Conservation (phyloP, 2,797 vertebrate species). For the Oceanodroma leucorhoa region DNA sequence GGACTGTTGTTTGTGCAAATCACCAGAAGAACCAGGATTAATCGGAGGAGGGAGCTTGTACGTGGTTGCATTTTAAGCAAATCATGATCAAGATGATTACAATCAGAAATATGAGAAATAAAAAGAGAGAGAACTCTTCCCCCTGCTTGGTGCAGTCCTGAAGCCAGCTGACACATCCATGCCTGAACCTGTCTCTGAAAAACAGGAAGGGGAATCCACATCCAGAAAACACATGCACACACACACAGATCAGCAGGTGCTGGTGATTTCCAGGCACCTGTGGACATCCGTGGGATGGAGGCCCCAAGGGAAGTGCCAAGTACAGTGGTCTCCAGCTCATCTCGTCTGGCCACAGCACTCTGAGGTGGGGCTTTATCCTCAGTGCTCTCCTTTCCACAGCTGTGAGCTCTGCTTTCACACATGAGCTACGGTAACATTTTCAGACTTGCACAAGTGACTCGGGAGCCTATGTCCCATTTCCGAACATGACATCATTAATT, state of each 20-base stretch:
- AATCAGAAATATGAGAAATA: neutral
- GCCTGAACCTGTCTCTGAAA: neutral
- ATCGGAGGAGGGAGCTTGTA: neutral
- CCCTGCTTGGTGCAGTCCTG: neutral
- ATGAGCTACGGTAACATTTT: accelerated
- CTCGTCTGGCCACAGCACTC: neutral
- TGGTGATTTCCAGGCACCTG: neutral
- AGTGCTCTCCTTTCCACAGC: neutral
- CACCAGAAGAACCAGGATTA: neutral
- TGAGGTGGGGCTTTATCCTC: neutral
- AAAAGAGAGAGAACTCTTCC: neutral
- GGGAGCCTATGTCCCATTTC: neutral
- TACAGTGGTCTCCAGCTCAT: neutral
- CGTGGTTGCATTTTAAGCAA: neutral
- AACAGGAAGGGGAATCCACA: neutral
- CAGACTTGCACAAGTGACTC: neutral
- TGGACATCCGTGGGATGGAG: neutral
- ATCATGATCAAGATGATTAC: neutral
- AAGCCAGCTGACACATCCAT: neutral
- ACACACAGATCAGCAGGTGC: accelerated
- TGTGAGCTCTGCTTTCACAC: neutral
- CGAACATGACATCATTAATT: neutral
- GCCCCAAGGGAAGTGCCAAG: neutral
- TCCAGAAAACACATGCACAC: neutral
- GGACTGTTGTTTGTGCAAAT: neutral